These are phyloP conservation scores for Puma concolor DNA, from an alignment of 2,113 vertebrate genomes.

Conservation along the genomic window DNA sequence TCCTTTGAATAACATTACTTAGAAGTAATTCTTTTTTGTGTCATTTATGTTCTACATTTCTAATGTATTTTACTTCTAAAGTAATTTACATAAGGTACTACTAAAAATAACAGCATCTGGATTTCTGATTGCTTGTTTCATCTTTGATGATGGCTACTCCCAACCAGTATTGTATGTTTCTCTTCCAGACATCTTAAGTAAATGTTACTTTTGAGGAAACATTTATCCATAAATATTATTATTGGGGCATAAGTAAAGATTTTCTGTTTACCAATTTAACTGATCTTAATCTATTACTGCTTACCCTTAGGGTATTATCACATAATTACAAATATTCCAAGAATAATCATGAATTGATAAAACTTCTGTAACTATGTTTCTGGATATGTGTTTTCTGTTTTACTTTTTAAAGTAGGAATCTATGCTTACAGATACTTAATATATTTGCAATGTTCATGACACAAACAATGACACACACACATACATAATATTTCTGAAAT, in stretches of 20 bases:
- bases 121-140: constrained; percentile 60
- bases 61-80: constrained; percentile 74
- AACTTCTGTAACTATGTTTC: neutral
- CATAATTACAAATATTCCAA: neutral
- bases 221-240: neutral
- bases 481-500: neutral
- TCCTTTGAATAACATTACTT: constrained; percentile 68
- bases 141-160: constrained; percentile 65
- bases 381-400: neutral
- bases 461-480: neutral
- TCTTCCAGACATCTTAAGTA: neutral
- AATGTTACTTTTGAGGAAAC: neutral
- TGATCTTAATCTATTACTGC: neutral
- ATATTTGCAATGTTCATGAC: neutral
- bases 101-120: constrained; percentile 60
- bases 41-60: constrained; percentile 67
- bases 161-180: constrained; percentile 55
- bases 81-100: constrained; percentile 52
- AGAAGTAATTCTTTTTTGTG: constrained; percentile 75
- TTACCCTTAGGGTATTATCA: neutral
- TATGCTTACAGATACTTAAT: neutral
- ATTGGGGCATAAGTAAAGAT: neutral
- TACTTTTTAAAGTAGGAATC: neutral
- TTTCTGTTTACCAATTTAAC: constrained; percentile 17
- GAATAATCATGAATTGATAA: constrained; percentile 22